A percentile compares a stretch with the other conserved stretches of the same genome.
Evolutionary conservation across 2,113 vertebrate species (phyloP).

Genomic region (Formicarius rufipectus): DNA sequence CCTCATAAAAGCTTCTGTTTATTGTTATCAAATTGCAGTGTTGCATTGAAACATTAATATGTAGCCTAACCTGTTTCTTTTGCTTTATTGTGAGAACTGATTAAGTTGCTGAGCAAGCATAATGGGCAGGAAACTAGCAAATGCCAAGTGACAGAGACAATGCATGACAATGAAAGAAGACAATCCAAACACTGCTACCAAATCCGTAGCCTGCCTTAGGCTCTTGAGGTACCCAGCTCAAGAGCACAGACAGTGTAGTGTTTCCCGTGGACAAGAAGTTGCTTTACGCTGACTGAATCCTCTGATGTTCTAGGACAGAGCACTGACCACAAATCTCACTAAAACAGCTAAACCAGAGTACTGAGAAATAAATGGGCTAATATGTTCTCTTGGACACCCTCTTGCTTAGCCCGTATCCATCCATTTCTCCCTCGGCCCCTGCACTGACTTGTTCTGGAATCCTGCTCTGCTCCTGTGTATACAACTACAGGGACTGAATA

Average conservation of each 20-base stretch:
- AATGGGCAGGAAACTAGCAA: not conserved
- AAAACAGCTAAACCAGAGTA: not conserved
- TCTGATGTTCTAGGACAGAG: not conserved
- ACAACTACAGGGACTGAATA: not conserved
- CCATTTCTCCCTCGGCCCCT: not conserved
- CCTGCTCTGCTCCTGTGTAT: not conserved
- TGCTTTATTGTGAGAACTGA: not conserved
- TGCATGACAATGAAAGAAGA: not conserved
- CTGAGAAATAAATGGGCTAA: not conserved
- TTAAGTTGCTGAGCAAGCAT: not conserved
- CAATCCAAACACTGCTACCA: not conserved
- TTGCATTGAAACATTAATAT: conserved; percentile 55
- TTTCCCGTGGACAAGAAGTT: not conserved
- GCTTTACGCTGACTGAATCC: not conserved
- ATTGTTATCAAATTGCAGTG: conserved; percentile 60
- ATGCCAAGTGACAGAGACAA: not conserved
- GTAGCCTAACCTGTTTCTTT: conserved; percentile 40
- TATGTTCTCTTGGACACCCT: not conserved
- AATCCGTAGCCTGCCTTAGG: not conserved
- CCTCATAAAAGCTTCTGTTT: conserved; percentile 62
- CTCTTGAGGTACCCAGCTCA: not conserved
- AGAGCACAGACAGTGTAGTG: not conserved
- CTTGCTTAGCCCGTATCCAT: not conserved
- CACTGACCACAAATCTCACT: not conserved
- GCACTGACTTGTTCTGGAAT: not conserved